These are phyloP conservation scores for Lycia hirtaria DNA, from an alignment of 2,888 invertebrate genomes.

Conservation along the genomic window DNA sequence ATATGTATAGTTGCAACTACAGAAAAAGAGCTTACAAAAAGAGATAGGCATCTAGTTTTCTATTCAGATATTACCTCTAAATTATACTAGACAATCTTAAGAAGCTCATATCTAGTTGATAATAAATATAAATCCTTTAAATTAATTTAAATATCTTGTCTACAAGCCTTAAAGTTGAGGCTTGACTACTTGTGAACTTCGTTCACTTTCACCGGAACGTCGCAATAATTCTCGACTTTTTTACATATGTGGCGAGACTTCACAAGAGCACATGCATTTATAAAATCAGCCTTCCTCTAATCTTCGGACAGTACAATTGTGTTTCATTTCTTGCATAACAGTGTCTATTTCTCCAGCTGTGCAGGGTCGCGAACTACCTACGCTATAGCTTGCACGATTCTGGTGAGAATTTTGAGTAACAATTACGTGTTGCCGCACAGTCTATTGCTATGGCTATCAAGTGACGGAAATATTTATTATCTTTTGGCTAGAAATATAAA, in stretches of 20 bases:
- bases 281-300: slow-evolving; percentile 59
- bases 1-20: slow-evolving; percentile 4
- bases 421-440: slow-evolving; percentile 41
- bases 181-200: slow-evolving; percentile 11
- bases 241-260: slow-evolving; percentile 25
- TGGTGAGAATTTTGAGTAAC: slow-evolving; percentile 25
- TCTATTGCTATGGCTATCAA: slow-evolving; percentile 41
- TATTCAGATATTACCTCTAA: slow-evolving; percentile 8
- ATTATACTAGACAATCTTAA: background rate
- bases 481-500: too few relatives aligned
- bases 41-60: too few relatives aligned
- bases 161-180: background rate
- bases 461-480: slow-evolving; percentile 23
- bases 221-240: slow-evolving; percentile 24
- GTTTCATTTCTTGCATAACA: slow-evolving; percentile 57
- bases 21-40: background rate
- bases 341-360: slow-evolving; percentile 72
- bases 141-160: too few relatives aligned
- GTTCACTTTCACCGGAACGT: slow-evolving; percentile 33
- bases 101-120: background rate
- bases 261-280: slow-evolving; percentile 44
- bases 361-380: slow-evolving; percentile 69
- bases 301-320: slow-evolving; percentile 57
- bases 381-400: slow-evolving; percentile 63
- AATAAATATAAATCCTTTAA: background rate